These are phyloP conservation scores for Promerops cafer DNA, from an alignment of 2,113 vertebrate genomes.

Conservation along the genomic window DNA sequence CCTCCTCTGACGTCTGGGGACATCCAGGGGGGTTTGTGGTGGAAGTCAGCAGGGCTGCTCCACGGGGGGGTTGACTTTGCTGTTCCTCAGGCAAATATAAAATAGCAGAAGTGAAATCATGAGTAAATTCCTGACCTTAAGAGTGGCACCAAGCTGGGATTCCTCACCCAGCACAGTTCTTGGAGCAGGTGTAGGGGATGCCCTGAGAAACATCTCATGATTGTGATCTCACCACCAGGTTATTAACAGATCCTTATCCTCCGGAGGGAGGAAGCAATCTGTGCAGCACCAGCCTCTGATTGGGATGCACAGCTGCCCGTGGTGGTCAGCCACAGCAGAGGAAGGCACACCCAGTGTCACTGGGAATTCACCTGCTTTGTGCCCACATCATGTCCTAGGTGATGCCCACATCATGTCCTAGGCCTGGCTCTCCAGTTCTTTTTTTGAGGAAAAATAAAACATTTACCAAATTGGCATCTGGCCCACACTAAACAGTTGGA, in stretches of 20 bases:
- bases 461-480: neutral
- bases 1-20: neutral
- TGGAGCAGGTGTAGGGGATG: neutral
- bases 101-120: constrained; percentile 31
- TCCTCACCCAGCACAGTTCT: neutral
- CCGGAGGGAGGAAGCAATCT: neutral
- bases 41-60: neutral
- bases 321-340: neutral
- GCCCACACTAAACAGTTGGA: neutral
- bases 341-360: neutral
- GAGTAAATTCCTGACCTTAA: constrained; percentile 58
- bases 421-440: neutral
- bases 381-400: accelerated
- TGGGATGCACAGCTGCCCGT: neutral
- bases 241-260: constrained; percentile 16
- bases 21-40: neutral
- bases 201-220: neutral
- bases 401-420: accelerated
- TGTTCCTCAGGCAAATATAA: neutral
- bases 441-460: neutral
- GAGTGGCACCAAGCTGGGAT: neutral
- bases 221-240: constrained; percentile 3
- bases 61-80: neutral
- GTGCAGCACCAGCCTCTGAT: neutral
- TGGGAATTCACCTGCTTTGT: neutral